Percentiles rank a stretch among this genome's conserved stretches.
phyloP scores from a whole-genome alignment of 92 coral and sea anemone genomes.

The Porites lobata region DNA sequence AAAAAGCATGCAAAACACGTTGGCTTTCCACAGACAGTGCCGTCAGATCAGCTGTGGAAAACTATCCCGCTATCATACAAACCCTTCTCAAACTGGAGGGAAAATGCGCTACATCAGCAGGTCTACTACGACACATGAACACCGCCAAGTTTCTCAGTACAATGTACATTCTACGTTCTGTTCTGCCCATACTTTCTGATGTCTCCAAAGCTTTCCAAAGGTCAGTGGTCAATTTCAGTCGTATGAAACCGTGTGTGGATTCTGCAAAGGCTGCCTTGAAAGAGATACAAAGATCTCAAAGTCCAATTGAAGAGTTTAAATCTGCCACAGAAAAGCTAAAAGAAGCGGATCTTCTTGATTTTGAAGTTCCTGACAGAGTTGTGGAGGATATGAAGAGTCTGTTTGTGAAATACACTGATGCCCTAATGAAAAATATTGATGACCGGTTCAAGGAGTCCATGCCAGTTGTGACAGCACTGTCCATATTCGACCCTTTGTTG shows the following conservation, averaged over 20 bases:
- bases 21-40: conserved; percentile 70
- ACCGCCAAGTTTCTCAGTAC: conserved; percentile 62
- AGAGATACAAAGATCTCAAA: conserved; percentile 56
- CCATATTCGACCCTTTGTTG: conserved; percentile 61
- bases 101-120: conserved; percentile 62
- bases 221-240: conserved; percentile 45
- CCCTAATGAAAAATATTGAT: conserved; percentile 51
- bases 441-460: conserved; percentile 56
- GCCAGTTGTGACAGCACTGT: conserved; percentile 53
- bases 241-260: conserved; percentile 52
- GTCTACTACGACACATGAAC: conserved; percentile 61
- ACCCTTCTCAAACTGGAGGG: conserved; percentile 62
- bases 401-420: conserved; percentile 52
- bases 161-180: conserved; percentile 56
- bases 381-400: conserved; percentile 51
- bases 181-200: conserved; percentile 59
- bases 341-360: conserved; percentile 41
- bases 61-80: conserved; percentile 62
- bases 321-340: conserved; percentile 49
- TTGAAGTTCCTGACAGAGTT: conserved; percentile 52
- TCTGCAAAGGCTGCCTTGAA: conserved; percentile 61
- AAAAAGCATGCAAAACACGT: conserved; percentile 61
- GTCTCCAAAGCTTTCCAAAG: conserved; percentile 64
- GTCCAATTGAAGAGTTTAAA: conserved; percentile 51
- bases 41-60: conserved; percentile 55